Conservation (phyloP, 1,140 invertebrate genomes). For the Dendrolimus kikuchii region DNA sequence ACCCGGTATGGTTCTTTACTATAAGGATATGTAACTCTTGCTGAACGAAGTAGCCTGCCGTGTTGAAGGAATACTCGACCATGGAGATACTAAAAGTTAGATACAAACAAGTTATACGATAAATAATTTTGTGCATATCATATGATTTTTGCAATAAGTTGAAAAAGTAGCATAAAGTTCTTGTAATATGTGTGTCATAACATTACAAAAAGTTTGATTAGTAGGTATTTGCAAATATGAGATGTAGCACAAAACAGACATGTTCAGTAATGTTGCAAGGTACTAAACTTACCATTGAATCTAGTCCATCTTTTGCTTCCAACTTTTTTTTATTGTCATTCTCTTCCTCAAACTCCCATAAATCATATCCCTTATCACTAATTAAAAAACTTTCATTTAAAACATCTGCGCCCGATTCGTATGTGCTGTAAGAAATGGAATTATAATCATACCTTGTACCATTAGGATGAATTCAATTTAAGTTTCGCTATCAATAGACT, state of each 20-base stretch:
- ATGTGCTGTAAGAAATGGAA: conserved; percentile 37
- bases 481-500: too few species aligned
- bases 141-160: too few species aligned
- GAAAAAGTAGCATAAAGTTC: too few species aligned
- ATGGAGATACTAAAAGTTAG: conserved; percentile 76
- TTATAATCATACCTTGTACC: neutral
- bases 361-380: conserved; percentile 41
- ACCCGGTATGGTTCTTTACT: conserved; percentile 56
- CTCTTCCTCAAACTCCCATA: conserved; percentile 50
- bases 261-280: neutral
- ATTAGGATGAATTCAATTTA: too few species aligned
- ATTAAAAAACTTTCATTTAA: conserved; percentile 69
- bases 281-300: conserved; percentile 40
- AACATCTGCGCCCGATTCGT: conserved; percentile 45
- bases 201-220: too few species aligned
- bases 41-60: conserved; percentile 77
- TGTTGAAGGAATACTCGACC: conserved; percentile 83
- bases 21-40: conserved; percentile 74
- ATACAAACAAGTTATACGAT: neutral
- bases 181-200: too few species aligned
- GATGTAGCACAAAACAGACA: neutral
- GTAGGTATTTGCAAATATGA: neutral
- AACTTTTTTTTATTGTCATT: conserved; percentile 38
- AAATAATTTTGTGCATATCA: conserved; percentile 1
- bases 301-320: conserved; percentile 35